These are phyloP conservation scores for Brenthis daphne DNA, from an alignment of 2,888 invertebrate genomes.

Conservation along the genomic window DNA sequence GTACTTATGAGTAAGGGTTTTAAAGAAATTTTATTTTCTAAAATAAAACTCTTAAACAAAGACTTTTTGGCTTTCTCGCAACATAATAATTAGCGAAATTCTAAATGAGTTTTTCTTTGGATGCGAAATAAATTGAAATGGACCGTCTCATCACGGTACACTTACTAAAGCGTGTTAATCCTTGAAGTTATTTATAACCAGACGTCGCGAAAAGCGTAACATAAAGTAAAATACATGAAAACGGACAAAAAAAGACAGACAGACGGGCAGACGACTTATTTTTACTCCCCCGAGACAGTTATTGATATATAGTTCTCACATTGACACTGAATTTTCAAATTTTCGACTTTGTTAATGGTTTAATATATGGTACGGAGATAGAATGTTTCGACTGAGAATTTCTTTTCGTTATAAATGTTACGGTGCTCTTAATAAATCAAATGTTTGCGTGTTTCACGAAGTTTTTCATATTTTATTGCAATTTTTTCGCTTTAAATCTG, in stretches of 20 bases:
- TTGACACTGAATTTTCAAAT: conserved; percentile 31
- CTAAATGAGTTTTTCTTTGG: conserved; percentile 26
- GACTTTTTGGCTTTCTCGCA: not conserved
- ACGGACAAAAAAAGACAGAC: conserved; percentile 65
- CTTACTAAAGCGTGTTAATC: conserved; percentile 34
- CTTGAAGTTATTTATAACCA: conserved; percentile 57
- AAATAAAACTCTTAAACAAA: conserved; percentile 3
- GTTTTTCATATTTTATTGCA: not conserved
- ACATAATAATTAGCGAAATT: conserved; percentile 18
- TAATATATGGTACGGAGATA: conserved; percentile 13
- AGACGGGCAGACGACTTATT: conserved; percentile 66
- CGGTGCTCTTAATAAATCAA: conserved; percentile 1
- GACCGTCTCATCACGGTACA: conserved; percentile 26
- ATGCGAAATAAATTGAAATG: conserved; percentile 28
- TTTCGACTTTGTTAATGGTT: conserved; percentile 28
- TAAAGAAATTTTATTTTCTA: not conserved
- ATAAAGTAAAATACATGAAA: conserved; percentile 67
- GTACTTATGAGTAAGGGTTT: too few species aligned
- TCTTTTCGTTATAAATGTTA: conserved; percentile 9
- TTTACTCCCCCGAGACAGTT: conserved; percentile 40
- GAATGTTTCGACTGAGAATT: conserved; percentile 4
- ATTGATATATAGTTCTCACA: conserved; percentile 44
- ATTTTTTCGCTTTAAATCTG: conserved; percentile 1
- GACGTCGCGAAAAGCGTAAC: conserved; percentile 58
- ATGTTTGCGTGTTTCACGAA: conserved; percentile 3